phyloP scores from a whole-genome alignment of 2,113 vertebrate species.

The Tor tambroides region DNA sequence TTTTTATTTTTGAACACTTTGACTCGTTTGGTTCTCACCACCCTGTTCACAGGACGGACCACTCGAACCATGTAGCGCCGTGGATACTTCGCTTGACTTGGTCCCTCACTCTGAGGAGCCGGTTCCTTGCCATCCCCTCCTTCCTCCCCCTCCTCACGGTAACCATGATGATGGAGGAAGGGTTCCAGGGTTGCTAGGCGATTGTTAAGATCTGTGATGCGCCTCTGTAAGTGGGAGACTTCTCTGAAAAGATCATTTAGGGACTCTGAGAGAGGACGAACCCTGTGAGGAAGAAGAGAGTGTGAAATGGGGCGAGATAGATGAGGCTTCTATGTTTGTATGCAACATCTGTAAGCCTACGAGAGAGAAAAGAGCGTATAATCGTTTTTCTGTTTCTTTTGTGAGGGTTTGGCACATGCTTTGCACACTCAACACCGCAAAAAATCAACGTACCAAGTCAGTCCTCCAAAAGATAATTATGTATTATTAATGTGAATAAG shows the following conservation, averaged over 20 bases:
- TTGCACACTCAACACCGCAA: not conserved
- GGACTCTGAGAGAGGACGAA: slow-evolving; percentile 80
- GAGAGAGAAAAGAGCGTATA: not conserved
- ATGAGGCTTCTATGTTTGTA: not conserved
- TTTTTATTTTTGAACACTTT: slow-evolving; percentile 63
- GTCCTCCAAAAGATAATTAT: not conserved
- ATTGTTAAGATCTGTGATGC: slow-evolving; percentile 79
- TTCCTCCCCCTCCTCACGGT: slow-evolving; percentile 65
- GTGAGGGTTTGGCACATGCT: not conserved
- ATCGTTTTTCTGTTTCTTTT: not conserved
- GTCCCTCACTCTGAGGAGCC: slow-evolving; percentile 56
- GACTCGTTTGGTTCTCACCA: slow-evolving; percentile 69
- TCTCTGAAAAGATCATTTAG: slow-evolving; percentile 81
- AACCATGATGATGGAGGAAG: slow-evolving; percentile 78
- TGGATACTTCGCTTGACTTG: slow-evolving; percentile 57
- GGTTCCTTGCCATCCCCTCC: slow-evolving; percentile 39
- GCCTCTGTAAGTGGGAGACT: slow-evolving; percentile 76
- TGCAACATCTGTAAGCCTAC: not conserved
- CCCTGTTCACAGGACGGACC: slow-evolving; percentile 42
- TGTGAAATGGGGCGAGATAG: slow-evolving; percentile 6
- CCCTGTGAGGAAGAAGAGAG: slow-evolving; percentile 69
- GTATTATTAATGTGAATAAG: not conserved
- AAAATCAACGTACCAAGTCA: not conserved
- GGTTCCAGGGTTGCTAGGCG: slow-evolving; percentile 80
- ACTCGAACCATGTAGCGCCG: slow-evolving; percentile 42